Base-by-base conservation (phyloP, 2,797 vertebrate genomes). In the Amblyopsis hoosieri region DNA sequence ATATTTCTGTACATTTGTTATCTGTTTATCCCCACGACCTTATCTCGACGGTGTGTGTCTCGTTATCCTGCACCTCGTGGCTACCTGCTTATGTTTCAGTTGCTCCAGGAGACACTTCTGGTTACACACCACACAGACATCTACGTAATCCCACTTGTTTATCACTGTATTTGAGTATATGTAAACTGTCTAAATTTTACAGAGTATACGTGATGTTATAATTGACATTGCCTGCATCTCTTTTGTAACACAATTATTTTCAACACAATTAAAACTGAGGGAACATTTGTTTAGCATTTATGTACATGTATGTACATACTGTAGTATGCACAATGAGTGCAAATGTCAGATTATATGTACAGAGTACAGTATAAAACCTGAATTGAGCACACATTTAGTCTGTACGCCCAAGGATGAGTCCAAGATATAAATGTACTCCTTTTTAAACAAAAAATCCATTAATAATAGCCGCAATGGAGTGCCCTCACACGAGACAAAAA, bases 1-100 rank as follows among this genome's bases (percentile, higher is more conserved):
- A 92, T 90, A 92, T 92, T 93, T 91, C 86, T 90, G 84, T 92
- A 79, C 88, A 89, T 91, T 86, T 89, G 83, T 87, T 88, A 86
- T 87, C 80, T 79, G 80, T 88, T 89, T 82, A 87, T 89, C 83
- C 83, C 63, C 67, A 72, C 57, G 76, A 79, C 73, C 69, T 62
- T 59, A 81, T 85, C 74, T 66, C 62, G 69, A 81, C 79, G 74
- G 80, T 66, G 52, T 88, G 72, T 60, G 63, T 84, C 84, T 90
- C 77, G 75, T 86, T 89, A 89, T 83, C 78, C 81, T 77, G 23
- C 79, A 80, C 80, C 75, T 87, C 81, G 80, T 70, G 75, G 67
- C 63, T 71, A 50, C 68, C 71, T 9, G 33, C 37, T 68, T 62
- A 60, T 37, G 1, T 67, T 76, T 64, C 58, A 37, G 51, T 71